These are phyloP conservation scores for Sarcophaga variegata DNA, from an alignment of 2,888 invertebrate genomes.

Conservation along the genomic window DNA sequence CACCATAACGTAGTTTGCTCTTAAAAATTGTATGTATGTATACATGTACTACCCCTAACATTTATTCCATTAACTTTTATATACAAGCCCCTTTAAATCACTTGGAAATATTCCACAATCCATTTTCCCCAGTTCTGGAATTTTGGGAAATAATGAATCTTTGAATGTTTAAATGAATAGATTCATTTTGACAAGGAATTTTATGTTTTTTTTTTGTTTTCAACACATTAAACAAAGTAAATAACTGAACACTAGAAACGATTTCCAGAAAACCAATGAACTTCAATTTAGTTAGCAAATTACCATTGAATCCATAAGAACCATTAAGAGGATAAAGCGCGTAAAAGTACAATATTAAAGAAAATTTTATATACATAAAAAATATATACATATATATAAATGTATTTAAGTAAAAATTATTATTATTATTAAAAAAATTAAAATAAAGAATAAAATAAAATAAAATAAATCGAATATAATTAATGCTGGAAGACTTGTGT, in stretches of 20 bases:
- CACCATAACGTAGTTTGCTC: constrained; percentile 7
- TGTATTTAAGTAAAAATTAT: not conserved
- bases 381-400: not conserved
- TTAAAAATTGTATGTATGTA: not conserved
- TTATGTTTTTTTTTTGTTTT: constrained; percentile 14
- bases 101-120: not conserved
- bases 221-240: constrained; percentile 4
- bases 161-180: constrained; percentile 22
- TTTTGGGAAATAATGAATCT: constrained; percentile 34
- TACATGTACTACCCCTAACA: not conserved
- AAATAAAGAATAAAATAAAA: too few relatives aligned
- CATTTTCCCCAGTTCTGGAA: not conserved
- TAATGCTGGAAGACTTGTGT: not conserved
- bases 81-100: not conserved
- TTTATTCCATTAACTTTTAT: not conserved
- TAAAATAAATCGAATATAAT: too few relatives aligned
- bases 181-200: constrained; percentile 40
- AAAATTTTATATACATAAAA: not conserved
- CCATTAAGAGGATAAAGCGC: constrained; percentile 75
- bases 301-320: constrained; percentile 76
- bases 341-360: constrained; percentile 15
- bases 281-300: constrained; percentile 80
- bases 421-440: not conserved
- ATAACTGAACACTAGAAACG: constrained; percentile 46
- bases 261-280: constrained; percentile 69